phyloP scores from a whole-genome alignment of 2,888 invertebrate genomes.

The Aquatica leii region DNA sequence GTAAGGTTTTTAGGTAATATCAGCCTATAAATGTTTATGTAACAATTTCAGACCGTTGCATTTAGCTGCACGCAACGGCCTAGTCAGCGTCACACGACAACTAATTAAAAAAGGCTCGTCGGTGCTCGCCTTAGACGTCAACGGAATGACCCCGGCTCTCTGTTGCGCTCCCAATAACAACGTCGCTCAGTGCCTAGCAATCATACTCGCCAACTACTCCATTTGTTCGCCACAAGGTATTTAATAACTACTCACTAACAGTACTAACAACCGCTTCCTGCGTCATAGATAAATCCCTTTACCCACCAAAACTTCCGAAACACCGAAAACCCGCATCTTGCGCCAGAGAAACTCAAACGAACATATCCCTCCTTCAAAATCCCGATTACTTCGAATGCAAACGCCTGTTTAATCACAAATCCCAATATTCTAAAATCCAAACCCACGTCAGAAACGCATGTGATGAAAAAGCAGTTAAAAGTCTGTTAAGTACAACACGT shows the following conservation, averaged over 20 bases:
- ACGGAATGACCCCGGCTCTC: conserved; percentile 70
- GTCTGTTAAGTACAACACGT: background rate
- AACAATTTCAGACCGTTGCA: conserved; percentile 68
- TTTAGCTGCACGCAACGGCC: conserved; percentile 68
- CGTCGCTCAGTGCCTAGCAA: conserved; percentile 69
- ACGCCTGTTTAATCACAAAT: background rate
- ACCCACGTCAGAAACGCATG: background rate
- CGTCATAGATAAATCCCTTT: background rate
- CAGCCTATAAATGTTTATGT: too few relatives aligned
- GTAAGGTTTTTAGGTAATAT: too few relatives aligned
- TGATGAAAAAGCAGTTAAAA: background rate
- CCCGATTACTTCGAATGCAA: conserved; percentile 34
- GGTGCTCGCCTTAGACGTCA: conserved; percentile 65
- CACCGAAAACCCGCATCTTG: background rate
- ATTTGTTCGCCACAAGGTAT: conserved; percentile 19
- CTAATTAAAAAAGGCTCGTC: conserved; percentile 68
- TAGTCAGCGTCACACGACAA: conserved; percentile 67
- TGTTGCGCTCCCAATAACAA: conserved; percentile 68
- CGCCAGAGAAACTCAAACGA: conserved; percentile 35
- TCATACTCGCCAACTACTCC: conserved; percentile 59
- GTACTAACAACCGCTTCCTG: background rate
- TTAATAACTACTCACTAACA: background rate
- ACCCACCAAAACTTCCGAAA: background rate
- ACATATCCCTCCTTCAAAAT: conserved; percentile 35
- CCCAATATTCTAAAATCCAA: too few relatives aligned